These are phyloP conservation scores for Myiotriccus ornatus DNA, from an alignment of 2,797 vertebrate species.

Conservation along the genomic window DNA sequence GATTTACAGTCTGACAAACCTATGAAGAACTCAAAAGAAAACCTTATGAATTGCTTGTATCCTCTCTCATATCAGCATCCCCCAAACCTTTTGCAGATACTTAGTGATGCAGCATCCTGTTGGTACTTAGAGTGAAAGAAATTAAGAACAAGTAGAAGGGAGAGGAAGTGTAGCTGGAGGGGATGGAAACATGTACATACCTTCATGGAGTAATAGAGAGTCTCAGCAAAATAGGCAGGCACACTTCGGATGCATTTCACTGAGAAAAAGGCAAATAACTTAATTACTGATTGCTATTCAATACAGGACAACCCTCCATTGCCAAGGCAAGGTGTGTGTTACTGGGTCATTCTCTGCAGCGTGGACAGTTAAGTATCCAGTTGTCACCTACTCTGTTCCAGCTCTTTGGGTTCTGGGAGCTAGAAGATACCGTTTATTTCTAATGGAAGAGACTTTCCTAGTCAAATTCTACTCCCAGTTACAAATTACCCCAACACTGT, in stretches of 20 bases:
- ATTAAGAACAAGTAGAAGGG: background rate
- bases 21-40: rapidly evolving
- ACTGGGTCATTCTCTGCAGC: background rate
- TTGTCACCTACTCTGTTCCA: background rate
- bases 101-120: background rate
- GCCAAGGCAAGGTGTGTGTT: background rate
- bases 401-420: background rate
- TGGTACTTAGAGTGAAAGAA: background rate
- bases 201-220: slow-evolving; percentile 87
- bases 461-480: background rate
- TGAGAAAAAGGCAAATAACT: slow-evolving; percentile 56
- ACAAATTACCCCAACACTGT: background rate
- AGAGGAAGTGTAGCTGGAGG: background rate
- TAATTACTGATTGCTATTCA: background rate
- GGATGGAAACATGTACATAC: slow-evolving; percentile 62
- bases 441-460: background rate
- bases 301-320: background rate
- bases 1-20: background rate
- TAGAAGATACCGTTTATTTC: background rate
- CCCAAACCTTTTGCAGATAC: background rate
- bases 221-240: slow-evolving; percentile 89
- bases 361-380: background rate
- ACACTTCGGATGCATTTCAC: slow-evolving; percentile 88
- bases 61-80: background rate
- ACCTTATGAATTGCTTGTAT: background rate